Evolutionary conservation across 2,113 vertebrate species (phyloP).

Genomic region (Carassius gibelio): DNA sequence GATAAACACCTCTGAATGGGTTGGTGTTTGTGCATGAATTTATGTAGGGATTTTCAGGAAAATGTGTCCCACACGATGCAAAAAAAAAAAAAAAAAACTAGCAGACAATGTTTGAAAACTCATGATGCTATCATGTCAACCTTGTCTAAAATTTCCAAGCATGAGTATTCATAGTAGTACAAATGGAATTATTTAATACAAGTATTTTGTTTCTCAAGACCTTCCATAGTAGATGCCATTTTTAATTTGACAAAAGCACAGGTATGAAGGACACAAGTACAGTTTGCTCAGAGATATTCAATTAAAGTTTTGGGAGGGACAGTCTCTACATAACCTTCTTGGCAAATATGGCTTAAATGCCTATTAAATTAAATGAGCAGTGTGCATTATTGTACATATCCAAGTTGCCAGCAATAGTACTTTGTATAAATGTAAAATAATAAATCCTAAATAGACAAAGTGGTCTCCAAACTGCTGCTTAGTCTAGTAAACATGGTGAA

Average conservation of each 20-base stretch:
- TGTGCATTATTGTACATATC: neutral
- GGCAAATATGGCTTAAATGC: neutral
- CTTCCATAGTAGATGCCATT: neutral
- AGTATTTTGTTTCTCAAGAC: neutral
- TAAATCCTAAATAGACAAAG: neutral
- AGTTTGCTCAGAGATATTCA: neutral
- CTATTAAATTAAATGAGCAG: neutral
- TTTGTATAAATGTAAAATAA: neutral
- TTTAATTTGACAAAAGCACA: neutral
- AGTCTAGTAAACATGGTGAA: neutral
- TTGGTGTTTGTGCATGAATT: slow-evolving; percentile 47
- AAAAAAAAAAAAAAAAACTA: neutral
- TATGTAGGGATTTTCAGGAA: neutral
- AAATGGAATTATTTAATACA: neutral
- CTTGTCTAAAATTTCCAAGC: neutral
- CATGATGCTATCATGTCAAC: neutral
- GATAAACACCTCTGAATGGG: slow-evolving; percentile 11
- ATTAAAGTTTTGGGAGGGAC: neutral
- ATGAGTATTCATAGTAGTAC: neutral
- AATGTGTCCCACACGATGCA: neutral
- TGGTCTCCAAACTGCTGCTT: neutral
- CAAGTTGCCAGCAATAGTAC: neutral
- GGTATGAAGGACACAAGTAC: neutral
- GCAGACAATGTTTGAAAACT: neutral
- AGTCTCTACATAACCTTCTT: neutral